Conservation (phyloP, 2,113 vertebrate genomes). For the Solenodon paradoxus region DNA sequence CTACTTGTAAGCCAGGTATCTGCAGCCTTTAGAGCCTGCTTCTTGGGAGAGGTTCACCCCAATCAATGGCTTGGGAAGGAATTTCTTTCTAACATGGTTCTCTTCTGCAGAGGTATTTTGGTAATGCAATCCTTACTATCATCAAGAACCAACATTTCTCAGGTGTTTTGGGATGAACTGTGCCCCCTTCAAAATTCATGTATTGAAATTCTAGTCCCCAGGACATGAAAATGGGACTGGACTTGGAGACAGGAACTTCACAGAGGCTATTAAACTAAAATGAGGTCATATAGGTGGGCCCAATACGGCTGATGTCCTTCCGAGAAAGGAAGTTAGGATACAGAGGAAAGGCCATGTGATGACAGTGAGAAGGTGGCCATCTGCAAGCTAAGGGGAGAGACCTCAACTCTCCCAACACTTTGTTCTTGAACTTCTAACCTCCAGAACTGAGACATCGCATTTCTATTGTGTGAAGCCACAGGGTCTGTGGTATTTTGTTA, state of each 20-base stretch:
- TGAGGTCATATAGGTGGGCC: neutral
- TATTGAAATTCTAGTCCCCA: neutral
- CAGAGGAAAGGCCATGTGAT: neutral
- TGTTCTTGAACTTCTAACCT: neutral
- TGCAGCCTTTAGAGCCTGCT: neutral
- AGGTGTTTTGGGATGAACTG: neutral
- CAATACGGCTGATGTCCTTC: neutral
- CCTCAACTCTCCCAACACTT: fast-evolving
- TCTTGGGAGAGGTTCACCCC: neutral
- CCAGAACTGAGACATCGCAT: no score
- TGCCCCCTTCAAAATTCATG: neutral
- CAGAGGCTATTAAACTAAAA: no score
- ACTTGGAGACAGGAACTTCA: neutral
- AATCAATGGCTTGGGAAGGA: neutral
- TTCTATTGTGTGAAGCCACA: no score
- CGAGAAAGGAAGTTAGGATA: neutral
- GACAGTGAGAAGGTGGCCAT: neutral
- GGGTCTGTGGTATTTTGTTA: neutral
- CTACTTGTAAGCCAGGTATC: neutral
- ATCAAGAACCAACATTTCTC: neutral
- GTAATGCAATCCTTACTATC: neutral
- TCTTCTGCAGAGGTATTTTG: neutral
- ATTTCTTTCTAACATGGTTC: neutral
- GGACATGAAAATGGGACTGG: neutral
- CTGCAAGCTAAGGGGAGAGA: neutral